Conservation (phyloP, 2,888 invertebrate species). For the Lithophane socia region DNA sequence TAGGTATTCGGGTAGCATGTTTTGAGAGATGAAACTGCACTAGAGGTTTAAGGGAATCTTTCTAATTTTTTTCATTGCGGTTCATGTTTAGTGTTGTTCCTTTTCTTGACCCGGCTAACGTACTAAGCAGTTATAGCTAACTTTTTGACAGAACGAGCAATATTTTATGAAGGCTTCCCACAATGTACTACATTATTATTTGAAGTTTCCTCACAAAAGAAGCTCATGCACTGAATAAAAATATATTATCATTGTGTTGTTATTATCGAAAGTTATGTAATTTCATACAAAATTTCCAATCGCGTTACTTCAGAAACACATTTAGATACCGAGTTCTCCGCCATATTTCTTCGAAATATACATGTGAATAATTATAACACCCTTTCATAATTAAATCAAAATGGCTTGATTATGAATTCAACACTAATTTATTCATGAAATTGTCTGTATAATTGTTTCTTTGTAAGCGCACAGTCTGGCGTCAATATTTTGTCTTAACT, state of each 20-base stretch:
- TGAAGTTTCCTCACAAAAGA: neutral
- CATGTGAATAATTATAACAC: constrained; percentile 5
- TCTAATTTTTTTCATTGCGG: neutral
- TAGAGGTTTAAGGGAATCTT: neutral
- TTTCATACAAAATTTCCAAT: neutral
- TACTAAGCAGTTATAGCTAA: neutral
- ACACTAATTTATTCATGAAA: constrained; percentile 69
- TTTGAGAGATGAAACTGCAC: neutral
- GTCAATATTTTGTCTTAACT: constrained; percentile 47
- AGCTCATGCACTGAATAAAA: neutral
- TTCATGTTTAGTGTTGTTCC: neutral
- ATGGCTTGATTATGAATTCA: constrained; percentile 54
- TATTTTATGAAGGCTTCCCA: neutral
- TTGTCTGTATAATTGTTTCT: constrained; percentile 70
- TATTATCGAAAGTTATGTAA: neutral
- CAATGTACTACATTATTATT: neutral
- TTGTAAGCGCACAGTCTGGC: constrained; percentile 55
- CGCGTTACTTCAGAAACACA: neutral
- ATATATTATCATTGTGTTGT: neutral
- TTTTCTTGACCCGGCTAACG: neutral
- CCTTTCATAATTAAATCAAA: constrained; percentile 53
- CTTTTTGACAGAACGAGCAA: neutral
- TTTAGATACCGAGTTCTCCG: neutral
- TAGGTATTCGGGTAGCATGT: neutral
- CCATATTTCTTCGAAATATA: constrained; percentile 30